Evolutionary conservation across 2,888 invertebrate species (phyloP).

Genomic region (Apomyelois bistriatella): DNA sequence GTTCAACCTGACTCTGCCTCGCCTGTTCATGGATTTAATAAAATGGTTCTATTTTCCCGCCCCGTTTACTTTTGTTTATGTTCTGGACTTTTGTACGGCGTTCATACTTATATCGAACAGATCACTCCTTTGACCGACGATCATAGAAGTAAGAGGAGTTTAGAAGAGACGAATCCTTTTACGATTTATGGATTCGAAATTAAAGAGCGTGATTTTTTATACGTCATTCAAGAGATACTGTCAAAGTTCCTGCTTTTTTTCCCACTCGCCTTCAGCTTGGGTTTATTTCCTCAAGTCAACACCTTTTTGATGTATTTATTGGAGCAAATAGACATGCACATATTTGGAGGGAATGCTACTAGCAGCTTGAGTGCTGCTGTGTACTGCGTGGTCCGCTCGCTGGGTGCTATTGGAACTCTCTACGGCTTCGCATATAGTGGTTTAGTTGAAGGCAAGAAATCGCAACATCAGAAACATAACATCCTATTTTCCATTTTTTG

Average conservation of each 20-base stretch:
- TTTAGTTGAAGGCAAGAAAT: constrained; percentile 88
- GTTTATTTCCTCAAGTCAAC: constrained; percentile 97
- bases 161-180: constrained; percentile 47
- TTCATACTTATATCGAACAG: constrained; percentile 61
- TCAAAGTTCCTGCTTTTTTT: constrained; percentile 92
- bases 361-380: constrained; percentile 91
- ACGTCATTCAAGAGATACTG: constrained; percentile 85
- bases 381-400: constrained; percentile 89
- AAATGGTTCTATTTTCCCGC: constrained; percentile 94
- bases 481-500: constrained; percentile 97
- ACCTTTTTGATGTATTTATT: constrained; percentile 98
- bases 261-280: constrained; percentile 96
- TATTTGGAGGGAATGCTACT: constrained; percentile 93
- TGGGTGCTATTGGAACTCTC: constrained; percentile 87
- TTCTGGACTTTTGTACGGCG: constrained; percentile 76
- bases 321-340: constrained; percentile 95
- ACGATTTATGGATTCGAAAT: constrained; percentile 71
- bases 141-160: constrained; percentile 47
- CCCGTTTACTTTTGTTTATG: constrained; percentile 96
- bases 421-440: constrained; percentile 94
- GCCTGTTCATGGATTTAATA: constrained; percentile 98
- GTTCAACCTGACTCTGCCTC: constrained; percentile 99
- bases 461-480: constrained; percentile 85
- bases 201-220: constrained; percentile 80
- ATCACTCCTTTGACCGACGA: constrained; percentile 36